Conservation (phyloP, 2,888 invertebrate genomes). For the Lampropteryx suffumata region DNA sequence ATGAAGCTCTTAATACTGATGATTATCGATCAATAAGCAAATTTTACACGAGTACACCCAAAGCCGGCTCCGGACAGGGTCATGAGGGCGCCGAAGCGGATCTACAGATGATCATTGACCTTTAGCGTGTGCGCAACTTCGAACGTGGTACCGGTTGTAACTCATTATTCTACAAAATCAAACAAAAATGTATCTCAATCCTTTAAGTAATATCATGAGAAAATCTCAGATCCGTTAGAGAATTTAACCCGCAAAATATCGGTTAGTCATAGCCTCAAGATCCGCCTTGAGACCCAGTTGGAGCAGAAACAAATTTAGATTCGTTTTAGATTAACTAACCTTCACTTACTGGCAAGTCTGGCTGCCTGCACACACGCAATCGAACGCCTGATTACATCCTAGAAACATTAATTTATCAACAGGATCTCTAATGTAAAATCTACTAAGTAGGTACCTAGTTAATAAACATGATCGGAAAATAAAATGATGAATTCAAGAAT, state of each 20-base stretch:
- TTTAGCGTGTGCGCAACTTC: slow-evolving; percentile 74
- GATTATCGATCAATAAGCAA: slow-evolving; percentile 65
- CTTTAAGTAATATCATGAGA: slow-evolving; percentile 18
- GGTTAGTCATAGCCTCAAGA: slow-evolving; percentile 60
- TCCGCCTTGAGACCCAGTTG: slow-evolving; percentile 64
- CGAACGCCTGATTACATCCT: slow-evolving; percentile 23
- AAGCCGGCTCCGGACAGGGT: slow-evolving; percentile 74
- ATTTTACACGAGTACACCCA: slow-evolving; percentile 55
- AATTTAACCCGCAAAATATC: slow-evolving; percentile 51
- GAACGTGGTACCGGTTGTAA: slow-evolving; percentile 68
- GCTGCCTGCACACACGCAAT: slow-evolving; percentile 15
- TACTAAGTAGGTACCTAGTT: slow-evolving; percentile 19
- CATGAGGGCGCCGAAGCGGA: slow-evolving; percentile 80
- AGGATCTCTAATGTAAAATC: slow-evolving; percentile 19
- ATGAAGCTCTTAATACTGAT: slow-evolving; percentile 38
- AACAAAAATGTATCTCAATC: slow-evolving; percentile 40
- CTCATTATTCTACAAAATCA: slow-evolving; percentile 62
- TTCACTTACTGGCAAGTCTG: slow-evolving; percentile 25
- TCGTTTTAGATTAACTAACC: slow-evolving; percentile 41
- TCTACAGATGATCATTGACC: slow-evolving; percentile 82
- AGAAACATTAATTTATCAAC: slow-evolving; percentile 23
- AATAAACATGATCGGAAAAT: slow-evolving; percentile 21
- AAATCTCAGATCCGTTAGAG: slow-evolving; percentile 36
- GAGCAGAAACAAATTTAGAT: slow-evolving; percentile 52
- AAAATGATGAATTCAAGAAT: slow-evolving; percentile 26